Percentiles rank a stretch among this genome's conserved stretches.
phyloP scores from a whole-genome alignment of 1,140 invertebrate genomes.

The Paramacrobiotus metropolitanus region DNA sequence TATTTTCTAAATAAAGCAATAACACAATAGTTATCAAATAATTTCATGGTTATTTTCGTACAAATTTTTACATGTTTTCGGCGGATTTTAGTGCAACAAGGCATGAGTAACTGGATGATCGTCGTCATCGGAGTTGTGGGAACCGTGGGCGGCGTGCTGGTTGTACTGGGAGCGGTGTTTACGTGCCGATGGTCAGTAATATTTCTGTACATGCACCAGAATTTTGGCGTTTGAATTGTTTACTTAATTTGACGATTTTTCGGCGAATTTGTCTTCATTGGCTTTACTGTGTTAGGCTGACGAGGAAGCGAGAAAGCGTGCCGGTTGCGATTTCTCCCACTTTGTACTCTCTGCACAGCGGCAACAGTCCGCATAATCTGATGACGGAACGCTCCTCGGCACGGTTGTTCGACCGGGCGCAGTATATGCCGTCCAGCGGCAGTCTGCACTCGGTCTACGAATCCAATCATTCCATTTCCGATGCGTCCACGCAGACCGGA shows the following conservation, averaged over 20 bases:
- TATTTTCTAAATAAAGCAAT: not conserved
- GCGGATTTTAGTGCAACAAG: not conserved
- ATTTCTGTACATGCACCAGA: not conserved
- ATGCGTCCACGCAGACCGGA: not conserved
- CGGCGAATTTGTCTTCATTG: not conserved
- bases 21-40: not conserved
- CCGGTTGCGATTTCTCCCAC: not conserved
- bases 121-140: not conserved
- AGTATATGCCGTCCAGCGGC: not conserved
- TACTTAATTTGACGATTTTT: not conserved
- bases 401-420: not conserved
- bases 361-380: not conserved
- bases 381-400: conserved; percentile 1
- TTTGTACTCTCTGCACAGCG: not conserved
- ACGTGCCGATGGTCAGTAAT: not conserved
- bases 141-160: not conserved
- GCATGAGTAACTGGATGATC: not conserved
- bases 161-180: not conserved
- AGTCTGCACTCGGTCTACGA: not conserved
- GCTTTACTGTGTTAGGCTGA: not conserved
- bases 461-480: not conserved
- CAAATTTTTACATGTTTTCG: not conserved
- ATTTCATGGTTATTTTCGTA: not conserved
- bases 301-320: not conserved
- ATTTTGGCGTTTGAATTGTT: not conserved